Base-by-base conservation (phyloP, 1,140 invertebrate species). In the Trichonephila clavata region DNA sequence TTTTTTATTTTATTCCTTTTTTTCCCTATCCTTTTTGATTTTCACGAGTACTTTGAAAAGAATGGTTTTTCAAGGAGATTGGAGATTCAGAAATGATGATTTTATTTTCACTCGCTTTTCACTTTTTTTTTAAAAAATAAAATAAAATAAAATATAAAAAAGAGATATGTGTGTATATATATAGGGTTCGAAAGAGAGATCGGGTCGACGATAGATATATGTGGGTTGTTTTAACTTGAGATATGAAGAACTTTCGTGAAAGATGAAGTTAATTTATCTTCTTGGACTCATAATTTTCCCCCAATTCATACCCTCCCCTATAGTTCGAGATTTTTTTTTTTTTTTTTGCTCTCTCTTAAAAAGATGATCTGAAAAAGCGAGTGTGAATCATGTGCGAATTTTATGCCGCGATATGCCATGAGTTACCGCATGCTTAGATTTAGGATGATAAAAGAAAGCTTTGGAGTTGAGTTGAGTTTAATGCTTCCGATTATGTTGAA, bases 31-130 rank as follows among this genome's bases (percentile, higher is more conserved):
- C 43, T 84, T 92, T 92, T 68, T 92, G 90, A 92, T 92, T 93
- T 93, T 84, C 86, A 63, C 65, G 71, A 93, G 68, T 83, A 43
- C 61, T 87, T 87, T 81, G 63, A 77, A 88, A 93, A 93, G 92
- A 87, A 92, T 86, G 91, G 84, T 63, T 92, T 93, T 93, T 71
- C 84, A 93, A 93, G 86, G 83, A 93, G 86, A 93, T 93, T 93
- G 92, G 92, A 88, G 84, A 88, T 92, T 92, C 83, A 83, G 57
- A 92, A 61, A 86, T 93, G 92, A 88, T 93, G 84, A 93, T 93
- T 93, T 93, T 93, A 88, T 93, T 93, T 93, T 93, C 91, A 86
- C 84, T 77, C 43, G 32, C 21, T 86, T 92, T 84, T 86, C 65
- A 39, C 43, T 89, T 71, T 10, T 59, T 59, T 59, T n/a, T 20